Evolutionary conservation across 1,140 invertebrate genomes (phyloP).

Genomic region (Philotrypesis tridentata): DNA sequence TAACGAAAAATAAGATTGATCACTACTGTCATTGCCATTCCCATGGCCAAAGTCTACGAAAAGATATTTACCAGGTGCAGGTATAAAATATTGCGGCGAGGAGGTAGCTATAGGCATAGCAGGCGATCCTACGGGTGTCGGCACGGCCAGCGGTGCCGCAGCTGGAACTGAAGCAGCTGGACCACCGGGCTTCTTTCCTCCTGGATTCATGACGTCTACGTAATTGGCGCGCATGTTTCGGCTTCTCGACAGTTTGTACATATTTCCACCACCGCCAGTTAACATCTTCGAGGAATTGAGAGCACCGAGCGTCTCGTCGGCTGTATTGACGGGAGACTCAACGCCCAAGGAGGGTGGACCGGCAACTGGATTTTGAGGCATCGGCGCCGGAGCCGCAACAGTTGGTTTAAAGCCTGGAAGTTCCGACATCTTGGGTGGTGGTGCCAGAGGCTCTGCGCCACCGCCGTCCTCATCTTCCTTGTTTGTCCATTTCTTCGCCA

Average conservation of each 20-base stretch:
- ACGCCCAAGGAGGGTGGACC: not conserved
- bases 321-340: not conserved
- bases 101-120: slow-evolving; percentile 70
- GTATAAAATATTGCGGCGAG: slow-evolving; percentile 74
- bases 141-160: slow-evolving; percentile 70
- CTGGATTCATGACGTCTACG: slow-evolving; percentile 89
- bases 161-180: slow-evolving; percentile 73
- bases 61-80: slow-evolving; percentile 71
- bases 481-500: slow-evolving; percentile 90
- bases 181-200: not conserved
- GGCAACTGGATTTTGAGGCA: not conserved
- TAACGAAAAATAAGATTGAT: slow-evolving; percentile 48
- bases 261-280: slow-evolving; percentile 77
- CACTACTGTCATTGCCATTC: slow-evolving; percentile 7
- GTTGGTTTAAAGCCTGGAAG: slow-evolving; percentile 63
- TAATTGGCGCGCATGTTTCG: slow-evolving; percentile 82
- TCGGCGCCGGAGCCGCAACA: not conserved
- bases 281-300: slow-evolving; percentile 70
- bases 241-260: slow-evolving; percentile 84
- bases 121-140: slow-evolving; percentile 72
- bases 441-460: slow-evolving; percentile 77
- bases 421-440: slow-evolving; percentile 84
- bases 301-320: slow-evolving; percentile 36
- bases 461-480: slow-evolving; percentile 82
- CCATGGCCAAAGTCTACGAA: not conserved